Base-by-base conservation (phyloP, 2,797 vertebrate species). In the Tadarida brasiliensis region DNA sequence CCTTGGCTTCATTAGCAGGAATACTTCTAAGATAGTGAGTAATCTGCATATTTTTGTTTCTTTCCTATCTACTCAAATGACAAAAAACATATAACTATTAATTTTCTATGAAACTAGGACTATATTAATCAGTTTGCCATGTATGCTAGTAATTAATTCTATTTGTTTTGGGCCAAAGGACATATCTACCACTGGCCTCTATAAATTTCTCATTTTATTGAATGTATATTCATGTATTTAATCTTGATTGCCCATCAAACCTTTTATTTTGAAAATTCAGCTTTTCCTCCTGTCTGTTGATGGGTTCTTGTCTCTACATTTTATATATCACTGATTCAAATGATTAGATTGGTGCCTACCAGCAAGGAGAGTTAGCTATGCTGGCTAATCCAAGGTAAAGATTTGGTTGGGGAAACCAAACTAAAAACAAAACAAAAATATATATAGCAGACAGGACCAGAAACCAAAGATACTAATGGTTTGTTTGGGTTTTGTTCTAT, bases 401-500 rank as follows among this genome's bases (percentile, higher is more conserved):
- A 65, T 88, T 95, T 97, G 86, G 73, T 87, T 30, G 65, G 16
- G 16, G 63, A 97, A 90, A 82, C 24, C n/a, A 90, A 94, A 93
- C 51, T 90, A 92, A 92, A 93, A 94, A 85, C 68, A 56, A 74
- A 77, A 33, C 51, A 54, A 76, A 70, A 70, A 39, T 73, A 26
- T 44, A 76, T 54, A 76, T 11, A 94, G 28, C 35, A 83, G 70
- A 73, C 28, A 91, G 33, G 59, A 97, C 94, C 56, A 94, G 73
- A 96, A 95, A 91, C 39, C 77, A 94, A 94, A 81, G 63, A 89
- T 67, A 86, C 57, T 86, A 96, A 96, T 95, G 61, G 56, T 89
- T 96, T 96, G 76, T 96, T 97, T 97, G 91, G 91, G 61, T 96
- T 97, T 94, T 93, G 39, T 95, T 90, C 81, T 90, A 7, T 93